Base-by-base conservation (phyloP, 2,888 invertebrate genomes). In the Synanthedon formicaeformis region DNA sequence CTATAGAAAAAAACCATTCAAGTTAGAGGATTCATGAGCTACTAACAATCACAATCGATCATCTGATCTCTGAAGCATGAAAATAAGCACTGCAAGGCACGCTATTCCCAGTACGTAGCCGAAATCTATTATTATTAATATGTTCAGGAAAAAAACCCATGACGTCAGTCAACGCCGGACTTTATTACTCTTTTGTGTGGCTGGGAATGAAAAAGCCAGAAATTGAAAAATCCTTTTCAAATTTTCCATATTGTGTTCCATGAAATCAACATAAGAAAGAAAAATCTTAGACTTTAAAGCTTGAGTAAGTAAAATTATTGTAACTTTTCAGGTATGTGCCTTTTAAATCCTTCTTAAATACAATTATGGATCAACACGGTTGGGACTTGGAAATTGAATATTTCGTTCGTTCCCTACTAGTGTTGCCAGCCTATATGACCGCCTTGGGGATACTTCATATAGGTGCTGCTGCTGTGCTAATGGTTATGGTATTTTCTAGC, bases 401-500 rank as follows among this genome's bases (percentile, higher is more conserved):
- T 60, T 81, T 81, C 55, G 83, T 67, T 61, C 84, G 67, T 40
- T 91, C 84, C 0, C 53, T 91, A 8, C 67, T 92, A 23, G 90
- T 91, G n/a, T 58, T 91, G 48, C 71, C 91, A 2, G 77, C 92
- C 2, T 93, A 92, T 69, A 85, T 91, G 65, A 88, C 90, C 0
- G 90, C 91, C 1, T 74, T 92, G 56, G 91, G 92, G 1, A 67
- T 92, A 13, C 63, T 91, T 4, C 89, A 90, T 60, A 61, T 92
- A 1, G 65, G 88, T 3, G 89, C 90, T 0, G 76, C 90, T 13
- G 82, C 71, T 1, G 69, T 90, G 34, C 81, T 91, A 59, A 75
- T 82, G 12, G 78, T 89, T 0, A 88, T 94, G 67, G 84, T 92
- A 54, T 90, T 91, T 59, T 91, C 91, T 50, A 94, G 94, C 51